Conservation (phyloP, 1,140 invertebrate species). For the Mya arenaria region DNA sequence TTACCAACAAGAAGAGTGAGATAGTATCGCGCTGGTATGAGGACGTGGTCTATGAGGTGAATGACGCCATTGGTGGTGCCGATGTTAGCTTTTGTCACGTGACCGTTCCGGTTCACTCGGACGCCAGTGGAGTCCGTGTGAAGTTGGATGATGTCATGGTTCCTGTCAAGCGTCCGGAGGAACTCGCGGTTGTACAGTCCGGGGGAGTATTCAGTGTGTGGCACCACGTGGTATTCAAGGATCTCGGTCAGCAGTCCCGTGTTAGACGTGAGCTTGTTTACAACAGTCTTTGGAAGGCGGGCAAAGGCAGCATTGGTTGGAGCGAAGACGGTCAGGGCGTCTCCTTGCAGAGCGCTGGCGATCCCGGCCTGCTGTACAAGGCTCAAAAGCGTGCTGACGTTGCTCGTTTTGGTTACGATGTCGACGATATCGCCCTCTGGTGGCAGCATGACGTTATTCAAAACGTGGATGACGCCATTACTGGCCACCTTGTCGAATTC, state of each 20-base stretch:
- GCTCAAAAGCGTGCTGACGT: conserved; percentile 54
- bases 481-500: conserved; percentile 50
- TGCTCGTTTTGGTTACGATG: conserved; percentile 41
- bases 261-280: conserved; percentile 30
- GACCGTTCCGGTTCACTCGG: conserved; percentile 87
- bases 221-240: conserved; percentile 58
- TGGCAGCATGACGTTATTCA: conserved; percentile 60
- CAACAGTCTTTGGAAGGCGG: conserved; percentile 43
- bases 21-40: conserved; percentile 85
- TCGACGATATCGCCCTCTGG: conserved; percentile 60
- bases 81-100: conserved; percentile 89
- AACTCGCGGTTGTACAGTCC: conserved; percentile 57
- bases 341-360: conserved; percentile 49
- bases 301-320: conserved; percentile 93
- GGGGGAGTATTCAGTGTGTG: conserved; percentile 55
- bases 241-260: conserved; percentile 47
- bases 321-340: conserved; percentile 87
- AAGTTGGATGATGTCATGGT: conserved; percentile 49
- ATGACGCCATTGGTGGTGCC: conserved; percentile 92
- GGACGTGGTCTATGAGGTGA: conserved; percentile 91
- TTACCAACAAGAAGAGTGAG: conserved; percentile 10
- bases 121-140: not conserved
- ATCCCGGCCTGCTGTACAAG: conserved; percentile 45
- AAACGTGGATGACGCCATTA: conserved; percentile 57
- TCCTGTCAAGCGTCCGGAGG: conserved; percentile 38